Conservation (phyloP, 1,140 invertebrate species). For the Zeugodacus cucurbitae region DNA sequence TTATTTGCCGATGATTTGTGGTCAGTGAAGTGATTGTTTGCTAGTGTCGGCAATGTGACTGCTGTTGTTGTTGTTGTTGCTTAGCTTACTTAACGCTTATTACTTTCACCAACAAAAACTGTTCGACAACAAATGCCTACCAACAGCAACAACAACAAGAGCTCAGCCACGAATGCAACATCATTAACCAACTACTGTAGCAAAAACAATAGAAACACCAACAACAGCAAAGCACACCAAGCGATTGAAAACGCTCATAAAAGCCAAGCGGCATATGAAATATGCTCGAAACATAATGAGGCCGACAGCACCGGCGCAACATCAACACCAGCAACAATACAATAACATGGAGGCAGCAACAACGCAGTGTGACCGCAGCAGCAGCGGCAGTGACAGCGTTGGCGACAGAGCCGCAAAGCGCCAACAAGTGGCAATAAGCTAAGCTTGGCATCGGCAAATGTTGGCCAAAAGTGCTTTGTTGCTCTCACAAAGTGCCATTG, state of each 20-base stretch:
- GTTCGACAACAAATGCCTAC: background rate
- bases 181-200: background rate
- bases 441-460: background rate
- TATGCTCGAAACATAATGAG: constrained; percentile 10
- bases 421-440: background rate
- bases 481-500: background rate
- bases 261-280: constrained; percentile 5
- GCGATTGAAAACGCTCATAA: constrained; percentile 7
- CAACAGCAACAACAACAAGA: background rate
- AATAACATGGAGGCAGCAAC: background rate
- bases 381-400: background rate
- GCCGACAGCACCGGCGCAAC: constrained; percentile 28
- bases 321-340: background rate
- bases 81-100: constrained; percentile 36
- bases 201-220: background rate
- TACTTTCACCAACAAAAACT: constrained; percentile 36
- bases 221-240: background rate
- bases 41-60: background rate
- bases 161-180: background rate
- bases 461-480: background rate
- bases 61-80: background rate
- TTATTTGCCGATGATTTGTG: constrained; percentile 6
- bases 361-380: background rate
- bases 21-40: constrained; percentile 31
- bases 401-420: background rate